Percentiles rank a stretch among this genome's conserved stretches.
Conservation (phyloP, 2,113 vertebrate genomes). For the Upupa epops region DNA sequence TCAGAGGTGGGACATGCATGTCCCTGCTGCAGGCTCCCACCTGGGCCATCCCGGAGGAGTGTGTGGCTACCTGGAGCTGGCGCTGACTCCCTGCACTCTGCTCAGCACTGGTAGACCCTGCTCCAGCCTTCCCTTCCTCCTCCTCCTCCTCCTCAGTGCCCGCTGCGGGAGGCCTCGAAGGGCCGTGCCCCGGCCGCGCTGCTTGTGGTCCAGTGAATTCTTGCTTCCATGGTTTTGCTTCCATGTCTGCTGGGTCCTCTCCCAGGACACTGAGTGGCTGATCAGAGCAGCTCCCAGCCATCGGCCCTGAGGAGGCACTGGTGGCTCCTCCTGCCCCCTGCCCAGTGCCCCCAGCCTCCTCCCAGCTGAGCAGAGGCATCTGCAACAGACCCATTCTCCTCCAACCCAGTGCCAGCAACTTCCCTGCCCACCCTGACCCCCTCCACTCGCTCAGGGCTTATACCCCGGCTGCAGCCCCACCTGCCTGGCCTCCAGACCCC, state of each 20-base stretch:
- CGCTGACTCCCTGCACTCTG: accelerated
- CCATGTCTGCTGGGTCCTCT: not conserved
- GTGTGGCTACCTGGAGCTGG: not conserved
- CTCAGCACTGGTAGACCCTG: not conserved
- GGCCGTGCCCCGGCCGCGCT: not conserved
- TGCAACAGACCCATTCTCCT: not conserved
- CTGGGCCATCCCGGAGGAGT: accelerated
- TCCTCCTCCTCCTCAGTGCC: not conserved
- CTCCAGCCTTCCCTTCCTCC: not conserved
- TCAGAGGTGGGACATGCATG: accelerated
- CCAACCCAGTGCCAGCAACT: not conserved
- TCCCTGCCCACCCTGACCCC: accelerated
- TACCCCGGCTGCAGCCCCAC: not conserved
- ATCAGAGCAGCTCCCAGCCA: too few species aligned
- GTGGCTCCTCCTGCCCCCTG: not conserved
- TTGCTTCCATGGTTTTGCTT: not conserved
- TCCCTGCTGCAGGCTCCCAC: accelerated
- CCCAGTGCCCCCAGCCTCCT: not conserved
- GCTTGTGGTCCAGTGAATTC: not conserved
- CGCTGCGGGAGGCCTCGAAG: not conserved
- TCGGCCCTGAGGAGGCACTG: too few species aligned
- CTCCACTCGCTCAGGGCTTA: not conserved
- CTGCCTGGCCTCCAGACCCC: not conserved
- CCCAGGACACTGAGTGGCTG: not conserved
- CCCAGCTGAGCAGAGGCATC: accelerated